Base-by-base conservation (phyloP, 2,797 vertebrate species). In the Tenualosa ilisha region DNA sequence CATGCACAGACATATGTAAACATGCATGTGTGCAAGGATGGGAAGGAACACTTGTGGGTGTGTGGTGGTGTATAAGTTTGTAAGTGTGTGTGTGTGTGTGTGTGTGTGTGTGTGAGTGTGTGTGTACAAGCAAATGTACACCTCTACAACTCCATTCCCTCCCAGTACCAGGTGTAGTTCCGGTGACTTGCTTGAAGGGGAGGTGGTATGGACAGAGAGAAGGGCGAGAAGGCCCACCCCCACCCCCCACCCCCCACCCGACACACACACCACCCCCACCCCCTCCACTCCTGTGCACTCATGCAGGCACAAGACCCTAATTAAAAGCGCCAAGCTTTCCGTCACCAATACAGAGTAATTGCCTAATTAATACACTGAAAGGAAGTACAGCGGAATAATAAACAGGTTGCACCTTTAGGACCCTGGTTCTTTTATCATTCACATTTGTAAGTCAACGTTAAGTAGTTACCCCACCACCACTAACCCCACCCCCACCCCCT, bases 321-420 rank as follows among this genome's bases (percentile, higher is more conserved):
- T 96, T 96, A 96, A 96, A 96, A 96, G 93, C 95, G 95, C 95
- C 95, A 94, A 96, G 94, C 94, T 95, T 93, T 93, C 94, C 92
- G 93, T 95, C 95, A 96, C 94, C 94, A 94, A 95, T 94, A 93
- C 94, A 93, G 93, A 95, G 94, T 95, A 95, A 95, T 95, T 93
- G 93, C 92, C 94, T 95, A 95, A 96, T 95, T 96, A 96, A 96
- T 95, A 95, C 94, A 93, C 91, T 81, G 90, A 87, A 89, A 93
- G 90, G 92, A 95, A 95, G 92, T 94, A 93, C 94, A 93, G 91
- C 84, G 87, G 92, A 94, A 93, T 94, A 94, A 95, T 95, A 93
- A 95, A 93, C 93, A 94, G 91, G 93, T 95, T 91, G 92, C 92
- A 94, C 92, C 92, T 93, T 86, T 90, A 91, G 91, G 90, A 92